A percentile compares a stretch with the other conserved stretches of the same genome.
Evolutionary conservation across 2,888 invertebrate species (phyloP).

Genomic region (Pedicia rivosa): DNA sequence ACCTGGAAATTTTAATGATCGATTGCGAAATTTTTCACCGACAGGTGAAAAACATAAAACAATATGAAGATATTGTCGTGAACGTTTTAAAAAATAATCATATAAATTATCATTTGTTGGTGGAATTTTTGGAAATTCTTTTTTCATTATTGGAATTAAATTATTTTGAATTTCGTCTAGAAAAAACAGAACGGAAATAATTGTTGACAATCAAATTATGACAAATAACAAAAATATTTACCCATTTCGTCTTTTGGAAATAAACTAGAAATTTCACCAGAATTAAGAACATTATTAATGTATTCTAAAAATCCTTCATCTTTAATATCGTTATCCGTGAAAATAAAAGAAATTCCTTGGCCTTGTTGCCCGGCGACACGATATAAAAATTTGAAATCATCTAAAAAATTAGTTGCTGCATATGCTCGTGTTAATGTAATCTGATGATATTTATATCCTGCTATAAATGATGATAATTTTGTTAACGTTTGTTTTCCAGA

Average conservation of each 20-base stretch:
- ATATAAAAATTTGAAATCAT: constrained; percentile 62
- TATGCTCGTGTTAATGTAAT: constrained; percentile 62
- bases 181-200: constrained; percentile 2
- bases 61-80: constrained; percentile 59
- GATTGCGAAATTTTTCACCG: constrained; percentile 65
- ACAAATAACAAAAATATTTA: constrained; percentile 12
- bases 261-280: constrained; percentile 68
- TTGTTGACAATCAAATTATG: constrained; percentile 8
- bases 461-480: constrained; percentile 60
- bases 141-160: constrained; percentile 60
- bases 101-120: constrained; percentile 64
- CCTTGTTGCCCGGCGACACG: constrained; percentile 52
- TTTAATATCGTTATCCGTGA: constrained; percentile 76
- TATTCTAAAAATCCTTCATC: constrained; percentile 73
- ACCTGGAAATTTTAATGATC: constrained; percentile 70
- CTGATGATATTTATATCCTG: constrained; percentile 59
- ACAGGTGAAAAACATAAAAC: constrained; percentile 68
- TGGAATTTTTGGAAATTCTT: constrained; percentile 47
- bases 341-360: constrained; percentile 59
- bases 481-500: constrained; percentile 77
- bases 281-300: constrained; percentile 67
- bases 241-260: constrained; percentile 66
- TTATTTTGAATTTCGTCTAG: constrained; percentile 56
- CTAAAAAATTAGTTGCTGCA: constrained; percentile 59
- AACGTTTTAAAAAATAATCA: constrained; percentile 59